Percentiles rank a stretch among this genome's conserved stretches.
These are phyloP conservation scores for Xenops minutus DNA, from an alignment of 2,797 vertebrate genomes.

Conservation along the genomic window DNA sequence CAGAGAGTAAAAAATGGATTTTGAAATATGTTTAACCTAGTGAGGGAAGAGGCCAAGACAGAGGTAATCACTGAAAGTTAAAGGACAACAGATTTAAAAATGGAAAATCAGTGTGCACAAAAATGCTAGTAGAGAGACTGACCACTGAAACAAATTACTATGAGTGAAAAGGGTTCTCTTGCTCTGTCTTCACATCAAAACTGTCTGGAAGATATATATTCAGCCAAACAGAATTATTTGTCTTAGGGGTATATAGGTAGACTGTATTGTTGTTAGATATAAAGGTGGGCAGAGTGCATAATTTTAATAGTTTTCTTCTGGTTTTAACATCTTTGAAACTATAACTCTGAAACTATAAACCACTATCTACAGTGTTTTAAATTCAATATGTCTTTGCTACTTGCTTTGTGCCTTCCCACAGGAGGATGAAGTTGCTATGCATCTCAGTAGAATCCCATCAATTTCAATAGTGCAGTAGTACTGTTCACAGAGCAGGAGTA, in stretches of 20 bases:
- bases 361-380: neutral
- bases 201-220: neutral
- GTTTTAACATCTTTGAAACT: neutral
- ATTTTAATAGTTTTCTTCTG: neutral
- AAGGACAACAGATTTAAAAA: neutral
- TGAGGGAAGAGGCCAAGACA: neutral
- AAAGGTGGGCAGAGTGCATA: neutral
- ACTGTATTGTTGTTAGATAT: neutral
- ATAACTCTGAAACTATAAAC: neutral
- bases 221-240: neutral
- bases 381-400: neutral
- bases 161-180: neutral
- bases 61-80: neutral
- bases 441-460: neutral
- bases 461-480: neutral
- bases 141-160: neutral
- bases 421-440: neutral
- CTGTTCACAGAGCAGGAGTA: neutral
- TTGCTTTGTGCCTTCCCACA: neutral
- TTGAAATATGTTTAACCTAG: neutral
- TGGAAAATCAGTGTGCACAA: neutral
- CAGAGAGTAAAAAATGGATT: fast-evolving
- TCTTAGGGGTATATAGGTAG: neutral
- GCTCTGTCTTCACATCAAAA: neutral
- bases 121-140: neutral